These are phyloP conservation scores for Otis tarda DNA, from an alignment of 2,113 vertebrate genomes.

Conservation along the genomic window DNA sequence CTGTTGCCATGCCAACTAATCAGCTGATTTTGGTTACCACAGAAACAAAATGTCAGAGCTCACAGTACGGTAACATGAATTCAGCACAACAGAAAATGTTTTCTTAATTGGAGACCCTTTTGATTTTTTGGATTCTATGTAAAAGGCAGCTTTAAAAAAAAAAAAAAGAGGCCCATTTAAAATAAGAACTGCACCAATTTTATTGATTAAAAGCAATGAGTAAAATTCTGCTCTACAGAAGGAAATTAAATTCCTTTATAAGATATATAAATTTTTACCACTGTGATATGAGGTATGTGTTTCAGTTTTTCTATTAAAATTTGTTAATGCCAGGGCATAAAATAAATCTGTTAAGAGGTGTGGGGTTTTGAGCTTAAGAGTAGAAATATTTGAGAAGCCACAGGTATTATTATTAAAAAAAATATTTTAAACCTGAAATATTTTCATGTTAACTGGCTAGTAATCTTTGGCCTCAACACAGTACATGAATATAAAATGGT, in stretches of 20 bases:
- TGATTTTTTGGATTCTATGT: conserved; percentile 86
- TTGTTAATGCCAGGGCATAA: conserved; percentile 34
- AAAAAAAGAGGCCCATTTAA: conserved; percentile 24
- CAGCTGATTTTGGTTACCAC: conserved; percentile 99
- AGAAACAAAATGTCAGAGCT: conserved; percentile 96
- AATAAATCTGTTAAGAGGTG: conserved; percentile 43
- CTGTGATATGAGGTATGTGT: neutral
- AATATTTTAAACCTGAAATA: neutral
- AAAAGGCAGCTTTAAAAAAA: conserved; percentile 69
- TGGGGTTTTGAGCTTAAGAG: neutral
- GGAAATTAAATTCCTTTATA: conserved; percentile 59
- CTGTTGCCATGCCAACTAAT: conserved; percentile 99
- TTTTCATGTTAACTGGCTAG: neutral
- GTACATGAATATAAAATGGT: neutral
- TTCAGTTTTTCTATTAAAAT: conserved; percentile 14
- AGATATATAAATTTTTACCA: conserved; percentile 36
- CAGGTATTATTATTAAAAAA: neutral
- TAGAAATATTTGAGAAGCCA: neutral
- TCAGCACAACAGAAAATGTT: conserved; percentile 92
- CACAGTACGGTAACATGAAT: conserved; percentile 89
- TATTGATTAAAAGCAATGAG: conserved; percentile 66
- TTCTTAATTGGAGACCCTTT: conserved; percentile 94
- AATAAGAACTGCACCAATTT: conserved; percentile 71
- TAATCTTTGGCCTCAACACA: neutral
- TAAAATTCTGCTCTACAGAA: conserved; percentile 48